A percentile compares a stretch with the other conserved stretches of the same genome.
These are phyloP conservation scores for Rhyacophila brunnea DNA, from an alignment of 1,140 invertebrate genomes.

Conservation along the genomic window DNA sequence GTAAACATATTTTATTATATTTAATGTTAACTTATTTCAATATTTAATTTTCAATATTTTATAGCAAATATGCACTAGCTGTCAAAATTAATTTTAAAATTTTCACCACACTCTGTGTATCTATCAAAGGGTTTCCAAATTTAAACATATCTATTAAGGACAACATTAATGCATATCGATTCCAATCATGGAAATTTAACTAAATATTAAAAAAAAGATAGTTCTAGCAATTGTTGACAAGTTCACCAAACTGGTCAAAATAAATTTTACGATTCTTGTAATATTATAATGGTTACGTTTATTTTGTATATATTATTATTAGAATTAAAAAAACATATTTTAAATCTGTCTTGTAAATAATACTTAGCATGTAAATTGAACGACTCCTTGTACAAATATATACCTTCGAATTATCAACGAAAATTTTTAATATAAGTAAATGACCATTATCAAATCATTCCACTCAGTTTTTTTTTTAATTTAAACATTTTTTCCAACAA, in stretches of 20 bases:
- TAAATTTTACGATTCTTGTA: no score
- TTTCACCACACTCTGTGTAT: no score
- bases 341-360: slow-evolving; percentile 26
- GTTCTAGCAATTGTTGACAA: not conserved
- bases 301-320: slow-evolving; percentile 21
- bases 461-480: not conserved
- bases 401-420: slow-evolving; percentile 34
- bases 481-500: not conserved
- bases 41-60: no score
- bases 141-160: slow-evolving; percentile 29
- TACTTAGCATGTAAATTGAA: slow-evolving; percentile 19
- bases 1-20: no score
- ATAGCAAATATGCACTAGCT: no score
- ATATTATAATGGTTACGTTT: slow-evolving; percentile 1
- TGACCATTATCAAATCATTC: slow-evolving; percentile 4
- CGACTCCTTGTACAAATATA: slow-evolving; percentile 31
- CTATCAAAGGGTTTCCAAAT: slow-evolving; percentile 24
- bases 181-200: slow-evolving; percentile 9
- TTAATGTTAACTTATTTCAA: no score
- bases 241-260: not conserved
- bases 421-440: slow-evolving; percentile 21
- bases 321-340: not conserved
- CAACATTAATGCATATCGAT: slow-evolving; percentile 34
- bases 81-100: no score
- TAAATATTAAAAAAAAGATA: not conserved